Evolutionary conservation across 1,140 invertebrate species (phyloP).

Genomic region (Cyclargus thomasi): DNA sequence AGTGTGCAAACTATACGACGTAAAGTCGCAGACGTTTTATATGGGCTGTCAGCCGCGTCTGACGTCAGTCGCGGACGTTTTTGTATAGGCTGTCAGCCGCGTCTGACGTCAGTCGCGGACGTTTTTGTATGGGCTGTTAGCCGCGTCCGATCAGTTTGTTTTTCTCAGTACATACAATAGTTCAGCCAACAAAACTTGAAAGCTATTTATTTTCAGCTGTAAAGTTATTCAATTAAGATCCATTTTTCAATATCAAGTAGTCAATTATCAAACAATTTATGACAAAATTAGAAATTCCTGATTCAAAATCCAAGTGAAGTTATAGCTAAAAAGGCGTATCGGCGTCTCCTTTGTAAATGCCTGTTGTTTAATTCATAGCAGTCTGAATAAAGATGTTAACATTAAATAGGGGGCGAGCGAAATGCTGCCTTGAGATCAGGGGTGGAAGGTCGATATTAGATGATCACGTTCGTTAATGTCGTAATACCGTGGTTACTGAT

Average conservation of each 20-base stretch:
- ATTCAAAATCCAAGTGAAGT: constrained; percentile 56
- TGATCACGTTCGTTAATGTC: not conserved
- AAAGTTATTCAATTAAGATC: too few species aligned
- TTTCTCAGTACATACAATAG: too few species aligned
- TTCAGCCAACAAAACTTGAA: too few species aligned
- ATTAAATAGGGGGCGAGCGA: constrained; percentile 54
- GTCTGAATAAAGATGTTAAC: constrained; percentile 71
- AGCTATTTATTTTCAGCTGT: too few species aligned
- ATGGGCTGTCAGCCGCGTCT: too few species aligned
- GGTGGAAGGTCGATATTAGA: constrained; percentile 48
- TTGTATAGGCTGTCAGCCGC: too few species aligned
- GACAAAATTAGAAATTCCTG: constrained; percentile 26
- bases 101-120: too few species aligned
- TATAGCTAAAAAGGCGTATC: constrained; percentile 40
- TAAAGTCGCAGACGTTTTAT: too few species aligned
- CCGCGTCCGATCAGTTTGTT: too few species aligned
- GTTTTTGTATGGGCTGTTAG: too few species aligned
- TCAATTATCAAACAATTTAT: constrained; percentile 3
- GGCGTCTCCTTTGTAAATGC: constrained; percentile 36
- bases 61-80: too few species aligned
- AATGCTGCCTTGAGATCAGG: constrained; percentile 45
- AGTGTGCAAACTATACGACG: too few species aligned
- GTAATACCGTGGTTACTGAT: constrained; percentile 27
- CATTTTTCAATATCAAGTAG: not conserved
- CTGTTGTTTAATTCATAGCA: constrained; percentile 66